These are phyloP conservation scores for Metellina segmentata DNA, from an alignment of 2,888 invertebrate genomes.

Conservation along the genomic window DNA sequence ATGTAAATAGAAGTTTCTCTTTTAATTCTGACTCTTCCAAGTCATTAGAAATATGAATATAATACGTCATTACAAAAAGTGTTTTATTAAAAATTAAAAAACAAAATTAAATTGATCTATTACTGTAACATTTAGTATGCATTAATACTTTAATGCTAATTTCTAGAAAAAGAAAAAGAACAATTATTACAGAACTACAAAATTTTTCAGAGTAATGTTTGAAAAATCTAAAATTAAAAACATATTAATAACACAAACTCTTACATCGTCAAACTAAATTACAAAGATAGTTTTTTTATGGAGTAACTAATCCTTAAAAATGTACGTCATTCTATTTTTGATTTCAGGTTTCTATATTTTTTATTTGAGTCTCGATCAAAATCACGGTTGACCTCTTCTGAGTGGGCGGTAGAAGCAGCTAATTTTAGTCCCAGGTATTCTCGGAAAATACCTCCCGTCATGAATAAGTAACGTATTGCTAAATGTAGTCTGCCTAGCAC, in stretches of 20 bases:
- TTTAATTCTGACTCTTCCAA: too few relatives aligned
- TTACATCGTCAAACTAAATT: too few relatives aligned
- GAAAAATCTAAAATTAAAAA: background rate
- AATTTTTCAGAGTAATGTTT: too few relatives aligned
- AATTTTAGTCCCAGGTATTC: background rate
- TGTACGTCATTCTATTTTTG: background rate
- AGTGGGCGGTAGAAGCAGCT: background rate
- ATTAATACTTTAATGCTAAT: too few relatives aligned
- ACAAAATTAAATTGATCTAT: too few relatives aligned
- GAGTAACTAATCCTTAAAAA: background rate
- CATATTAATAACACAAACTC: background rate
- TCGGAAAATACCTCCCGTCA: background rate
- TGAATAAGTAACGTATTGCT: background rate
- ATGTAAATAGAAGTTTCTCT: too few relatives aligned
- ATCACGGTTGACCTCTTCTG: conserved; percentile 11
- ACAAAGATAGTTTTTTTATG: background rate
- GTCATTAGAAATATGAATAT: too few relatives aligned
- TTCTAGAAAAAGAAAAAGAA: too few relatives aligned
- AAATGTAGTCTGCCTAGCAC: background rate
- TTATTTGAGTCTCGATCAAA: background rate
- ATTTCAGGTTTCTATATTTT: background rate
- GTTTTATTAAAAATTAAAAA: too few relatives aligned
- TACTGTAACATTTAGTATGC: too few relatives aligned
- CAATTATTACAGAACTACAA: too few relatives aligned
- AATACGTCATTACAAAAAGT: too few relatives aligned